Evolutionary conservation across 2,113 vertebrate genomes (phyloP), one percentile per base, ranked within the genome.

Genomic region (Istiophorus platypterus): DNA sequence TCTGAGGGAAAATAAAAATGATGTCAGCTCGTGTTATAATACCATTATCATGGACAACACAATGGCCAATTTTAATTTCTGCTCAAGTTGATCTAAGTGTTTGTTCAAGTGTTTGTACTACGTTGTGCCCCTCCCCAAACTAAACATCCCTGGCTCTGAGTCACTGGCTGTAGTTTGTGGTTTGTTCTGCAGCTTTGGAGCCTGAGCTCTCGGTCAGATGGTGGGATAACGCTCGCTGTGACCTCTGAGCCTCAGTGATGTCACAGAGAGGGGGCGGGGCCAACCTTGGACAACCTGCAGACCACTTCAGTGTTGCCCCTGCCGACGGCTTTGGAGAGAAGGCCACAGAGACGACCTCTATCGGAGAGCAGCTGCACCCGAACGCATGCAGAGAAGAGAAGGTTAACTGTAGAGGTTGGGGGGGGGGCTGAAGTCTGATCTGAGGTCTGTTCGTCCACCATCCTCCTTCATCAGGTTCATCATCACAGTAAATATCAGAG

Each of bases 231-330:
- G 0, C 22, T 81, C 22, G 9, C 57, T 12, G 61, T 13, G 37
- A 80, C 45, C 59, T 79, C 61, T 80, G 59, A 81, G 71, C 29
- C 69, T 56, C 51, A 61, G 66, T 27, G 64, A 76, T 15, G 41
- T 81, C 80, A 82, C 58, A 47, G 27, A 27, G 39, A 41, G 42
- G 70, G 54, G 69, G 66, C 11, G 75, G 58, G 78, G 78, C 93
- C 85, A 82, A 95, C 94, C 94, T 95, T 92, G 14, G 92, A 92
- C 88, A 94, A 87, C 86, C 88, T 92, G 90, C n/a, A 80, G 75
- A 88, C 86, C 89, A 84, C 66, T 81, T 91, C 84, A 47, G 47
- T 39, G 86, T 74, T 81, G 76, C 78, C 81, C 83, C 73, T 64
- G 78, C 90, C 88, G 54, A 89, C 67, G 14, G 90, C 85, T 72